phyloP scores from a whole-genome alignment of 2,888 invertebrate species.

The Rhogogaster chlorosoma region DNA sequence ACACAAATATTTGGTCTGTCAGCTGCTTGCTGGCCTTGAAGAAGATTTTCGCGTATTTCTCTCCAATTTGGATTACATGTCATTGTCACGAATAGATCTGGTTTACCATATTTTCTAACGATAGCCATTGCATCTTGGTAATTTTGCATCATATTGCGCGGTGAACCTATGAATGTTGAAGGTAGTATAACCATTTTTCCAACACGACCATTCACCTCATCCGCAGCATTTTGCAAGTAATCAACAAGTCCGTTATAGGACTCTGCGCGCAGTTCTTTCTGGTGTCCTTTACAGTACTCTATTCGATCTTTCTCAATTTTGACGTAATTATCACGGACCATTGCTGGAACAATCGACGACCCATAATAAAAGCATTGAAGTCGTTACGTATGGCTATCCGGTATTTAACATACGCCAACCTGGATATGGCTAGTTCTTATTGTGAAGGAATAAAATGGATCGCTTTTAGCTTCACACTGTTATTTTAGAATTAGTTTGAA shows the following conservation, averaged over 20 bases:
- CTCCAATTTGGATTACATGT: conserved; percentile 53
- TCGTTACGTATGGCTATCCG: not conserved
- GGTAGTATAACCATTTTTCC: not conserved
- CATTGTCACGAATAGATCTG: not conserved
- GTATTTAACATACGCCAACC: not conserved
- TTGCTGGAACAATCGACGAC: not conserved
- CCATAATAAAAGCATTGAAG: not conserved
- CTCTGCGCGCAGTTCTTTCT: not conserved
- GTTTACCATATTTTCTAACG: not conserved
- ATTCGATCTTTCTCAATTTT: not conserved
- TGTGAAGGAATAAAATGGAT: too few relatives aligned
- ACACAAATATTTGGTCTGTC: conserved; percentile 59
- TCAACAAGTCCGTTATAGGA: not conserved
- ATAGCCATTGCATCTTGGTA: not conserved
- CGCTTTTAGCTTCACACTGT: too few relatives aligned
- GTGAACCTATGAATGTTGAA: not conserved
- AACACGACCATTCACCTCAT: not conserved
- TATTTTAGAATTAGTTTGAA: too few relatives aligned
- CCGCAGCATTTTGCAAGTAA: not conserved
- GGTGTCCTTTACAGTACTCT: not conserved
- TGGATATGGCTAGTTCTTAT: too few relatives aligned
- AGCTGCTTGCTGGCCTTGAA: conserved; percentile 50
- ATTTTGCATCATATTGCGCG: not conserved
- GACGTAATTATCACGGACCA: not conserved
- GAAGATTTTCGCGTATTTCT: conserved; percentile 58